Percentiles rank a stretch among this genome's conserved stretches.
Conservation (phyloP, 2,888 invertebrate genomes). For the Eupithecia insigniata region DNA sequence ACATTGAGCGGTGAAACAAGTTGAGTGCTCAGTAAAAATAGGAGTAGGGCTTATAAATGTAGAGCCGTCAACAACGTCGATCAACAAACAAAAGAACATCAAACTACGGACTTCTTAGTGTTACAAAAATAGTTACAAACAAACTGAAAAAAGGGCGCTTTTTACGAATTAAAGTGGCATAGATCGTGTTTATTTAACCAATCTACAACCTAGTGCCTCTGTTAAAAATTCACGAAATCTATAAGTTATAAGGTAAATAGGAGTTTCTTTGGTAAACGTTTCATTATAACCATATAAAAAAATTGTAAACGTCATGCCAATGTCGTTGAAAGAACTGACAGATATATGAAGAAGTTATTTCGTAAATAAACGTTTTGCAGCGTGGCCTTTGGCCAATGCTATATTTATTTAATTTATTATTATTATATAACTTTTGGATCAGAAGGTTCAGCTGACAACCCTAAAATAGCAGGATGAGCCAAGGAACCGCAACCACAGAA, state of each 20-base stretch:
- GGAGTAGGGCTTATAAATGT: neutral
- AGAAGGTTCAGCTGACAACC: constrained; percentile 11
- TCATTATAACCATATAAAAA: neutral
- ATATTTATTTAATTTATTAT: neutral
- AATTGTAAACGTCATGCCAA: neutral
- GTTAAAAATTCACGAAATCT: no score
- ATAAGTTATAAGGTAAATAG: no score
- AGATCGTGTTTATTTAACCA: no score
- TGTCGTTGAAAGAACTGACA: neutral
- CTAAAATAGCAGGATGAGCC: constrained; percentile 24
- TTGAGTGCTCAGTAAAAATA: neutral
- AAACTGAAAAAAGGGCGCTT: no score
- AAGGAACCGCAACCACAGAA: constrained; percentile 41
- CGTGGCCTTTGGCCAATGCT: neutral
- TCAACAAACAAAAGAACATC: neutral
- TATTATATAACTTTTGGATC: neutral
- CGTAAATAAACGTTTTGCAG: neutral
- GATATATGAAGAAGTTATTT: neutral
- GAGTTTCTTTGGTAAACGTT: no score
- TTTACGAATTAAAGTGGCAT: no score
- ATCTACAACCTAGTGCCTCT: no score
- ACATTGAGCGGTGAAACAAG: neutral
- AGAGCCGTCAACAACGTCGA: neutral
- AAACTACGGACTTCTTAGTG: neutral
- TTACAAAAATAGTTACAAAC: no score